Base-by-base conservation (phyloP, 2,888 invertebrate species). In the Lymantria dispar region DNA sequence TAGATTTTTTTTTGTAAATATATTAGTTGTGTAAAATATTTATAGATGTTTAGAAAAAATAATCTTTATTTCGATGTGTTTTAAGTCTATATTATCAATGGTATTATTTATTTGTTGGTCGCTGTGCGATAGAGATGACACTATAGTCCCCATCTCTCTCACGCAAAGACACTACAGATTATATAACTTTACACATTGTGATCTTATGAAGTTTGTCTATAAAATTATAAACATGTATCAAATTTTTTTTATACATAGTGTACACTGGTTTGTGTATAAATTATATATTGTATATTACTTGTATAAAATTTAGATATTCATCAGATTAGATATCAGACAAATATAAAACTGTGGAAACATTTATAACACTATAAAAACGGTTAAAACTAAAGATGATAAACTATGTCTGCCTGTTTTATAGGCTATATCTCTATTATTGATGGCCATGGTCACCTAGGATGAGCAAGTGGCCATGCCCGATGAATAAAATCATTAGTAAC, bases 221-320 rank as follows among this genome's bases (percentile, higher is more conserved):
- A 12, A 38, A 50, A 46, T 44, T 49, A 41, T 43, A 13, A 43
- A 12, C 12, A 42, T 48, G 43, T 52, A 55, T 54, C 52, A 58
- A 66, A 60, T 55, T 39, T 47, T 45, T 62, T 67, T 75, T 71
- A 76, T 80, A 81, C 74, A 74, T 73, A 73, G 68, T 85, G 69
- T 88, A 88, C 87, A 87, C 81, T 74, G 43, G 70, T 88, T 87
- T 87, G 86, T 86, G 76, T 85, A 87, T 77, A 56, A 53, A 66
- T 65, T 78, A 78, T 72, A 72, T 60, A 62, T 74, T 71, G 59
- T 56, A 52, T 58, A 52, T 52, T 57, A 55, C 54, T 62, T 58
- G 50, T 60, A 60, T 67, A 54, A 46, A 54, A 7, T 15, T 40
- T 14, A 11, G 37, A 36, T 50, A 41, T 54, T 44, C 44, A 45